Evolutionary conservation across 2,797 vertebrate species (phyloP).

Genomic region (Enoplosus armatus): DNA sequence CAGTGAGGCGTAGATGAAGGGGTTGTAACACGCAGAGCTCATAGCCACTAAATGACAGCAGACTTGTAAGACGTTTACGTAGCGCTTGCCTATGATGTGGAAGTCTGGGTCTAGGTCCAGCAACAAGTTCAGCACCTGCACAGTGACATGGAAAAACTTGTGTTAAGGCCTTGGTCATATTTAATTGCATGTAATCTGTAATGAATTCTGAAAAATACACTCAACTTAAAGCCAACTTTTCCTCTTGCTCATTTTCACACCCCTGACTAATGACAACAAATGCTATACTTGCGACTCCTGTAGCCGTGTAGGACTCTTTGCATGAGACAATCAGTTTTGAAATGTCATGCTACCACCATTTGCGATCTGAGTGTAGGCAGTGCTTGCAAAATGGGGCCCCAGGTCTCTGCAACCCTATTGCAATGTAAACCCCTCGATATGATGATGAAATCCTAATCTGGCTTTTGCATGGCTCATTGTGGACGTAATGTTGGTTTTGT

Average conservation of each 20-base stretch:
- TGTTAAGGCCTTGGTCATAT: not conserved
- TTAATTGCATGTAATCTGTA: not conserved
- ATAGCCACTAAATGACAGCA: constrained; percentile 87
- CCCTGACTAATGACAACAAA: not conserved
- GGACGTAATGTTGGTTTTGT: constrained; percentile 33
- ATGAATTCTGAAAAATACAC: not conserved
- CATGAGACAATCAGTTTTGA: constrained; percentile 1
- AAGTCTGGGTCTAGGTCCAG: constrained; percentile 87
- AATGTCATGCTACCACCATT: not conserved
- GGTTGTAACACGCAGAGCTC: constrained; percentile 88
- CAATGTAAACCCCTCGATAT: constrained; percentile 4
- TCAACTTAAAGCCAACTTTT: not conserved
- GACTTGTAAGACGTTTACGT: constrained; percentile 85
- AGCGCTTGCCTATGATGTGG: constrained; percentile 84
- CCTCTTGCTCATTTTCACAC: not conserved
- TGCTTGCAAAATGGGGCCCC: not conserved
- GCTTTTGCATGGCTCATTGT: constrained; percentile 47
- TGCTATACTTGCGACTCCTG: not conserved
- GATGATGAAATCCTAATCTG: constrained; percentile 27
- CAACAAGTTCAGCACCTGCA: constrained; percentile 85
- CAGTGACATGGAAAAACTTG: constrained; percentile 15
- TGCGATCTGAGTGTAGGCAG: not conserved
- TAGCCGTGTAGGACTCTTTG: not conserved
- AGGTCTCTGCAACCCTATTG: not conserved
- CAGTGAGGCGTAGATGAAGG: constrained; percentile 88